Base-by-base conservation (phyloP, 2,797 vertebrate species). In the Crenuchus spilurus region DNA sequence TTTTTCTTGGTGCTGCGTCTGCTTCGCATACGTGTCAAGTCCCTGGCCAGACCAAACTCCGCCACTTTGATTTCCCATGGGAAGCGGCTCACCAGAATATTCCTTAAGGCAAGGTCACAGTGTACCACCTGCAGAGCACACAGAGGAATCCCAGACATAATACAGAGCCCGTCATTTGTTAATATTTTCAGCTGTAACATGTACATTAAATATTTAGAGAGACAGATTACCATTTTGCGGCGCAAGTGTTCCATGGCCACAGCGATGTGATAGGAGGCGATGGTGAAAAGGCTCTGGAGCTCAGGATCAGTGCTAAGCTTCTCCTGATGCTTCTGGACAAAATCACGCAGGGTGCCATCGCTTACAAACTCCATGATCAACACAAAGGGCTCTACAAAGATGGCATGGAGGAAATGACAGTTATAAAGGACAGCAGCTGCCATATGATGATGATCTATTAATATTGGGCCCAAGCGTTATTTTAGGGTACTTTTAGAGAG, bases 91-190 rank as follows among this genome's bases (percentile, higher is more conserved):
- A 93, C 88, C 87, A 93, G 84, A 75, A 93, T 79, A 66, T 93
- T 93, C 72, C 92, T 86, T 75, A 93, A 82, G 70, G 92, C 92
- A 80, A 93, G 76, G 81, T 93, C 92, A 80, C 91, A 89, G 84
- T 93, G 92, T 13, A 91, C 77, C 1, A 93, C 87, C 92, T 93
- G 83, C 35, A 63, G 39, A 61, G 6, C 64, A 14, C 55, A 70
- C 48, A 69, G 5, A 48, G 70, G 31, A 71, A 6, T 7, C 62
- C 6, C 9, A 5, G 51, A 26, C 62, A 65, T 31, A 64, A 55
- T 49, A 39, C 9, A 9, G 2, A 1, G 7, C n/a, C 11, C 6
- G 41, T 7, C 42, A 11, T 42, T 33, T 8, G 4, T 62, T 39
- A 22, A 42, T 7, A 72, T 51, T 11, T 46, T 11, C 26, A 48